These are phyloP conservation scores for Sialia sialis DNA, from an alignment of 2,113 vertebrate genomes.

Conservation along the genomic window DNA sequence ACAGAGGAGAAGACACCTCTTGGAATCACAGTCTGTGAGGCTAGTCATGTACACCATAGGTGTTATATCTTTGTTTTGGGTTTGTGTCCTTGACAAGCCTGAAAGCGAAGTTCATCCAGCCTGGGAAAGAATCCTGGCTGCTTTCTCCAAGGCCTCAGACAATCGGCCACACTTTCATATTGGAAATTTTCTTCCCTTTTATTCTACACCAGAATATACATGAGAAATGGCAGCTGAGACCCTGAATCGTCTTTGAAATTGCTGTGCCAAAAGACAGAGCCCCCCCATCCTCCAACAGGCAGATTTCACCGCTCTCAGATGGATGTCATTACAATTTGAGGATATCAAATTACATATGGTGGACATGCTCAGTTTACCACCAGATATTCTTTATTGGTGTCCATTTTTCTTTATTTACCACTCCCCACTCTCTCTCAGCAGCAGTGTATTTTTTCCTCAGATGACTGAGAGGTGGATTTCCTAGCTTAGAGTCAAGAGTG, in stretches of 20 bases:
- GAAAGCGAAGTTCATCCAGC: too few relatives aligned
- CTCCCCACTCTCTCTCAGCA: neutral
- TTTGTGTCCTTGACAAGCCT: too few relatives aligned
- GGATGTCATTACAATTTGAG: neutral
- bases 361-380: neutral
- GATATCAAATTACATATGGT: neutral
- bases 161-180: too few relatives aligned
- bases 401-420: neutral
- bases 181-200: neutral
- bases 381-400: neutral
- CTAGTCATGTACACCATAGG: too few relatives aligned
- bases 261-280: neutral
- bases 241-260: neutral
- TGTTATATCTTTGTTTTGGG: too few relatives aligned
- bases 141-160: too few relatives aligned
- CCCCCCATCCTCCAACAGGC: neutral
- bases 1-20: too few relatives aligned
- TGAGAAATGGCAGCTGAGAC: neutral
- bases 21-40: too few relatives aligned
- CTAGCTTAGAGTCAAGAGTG: neutral
- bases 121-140: too few relatives aligned
- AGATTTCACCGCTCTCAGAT: accelerated
- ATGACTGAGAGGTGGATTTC: neutral
- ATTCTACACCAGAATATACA: neutral
- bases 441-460: neutral